A percentile compares a stretch with the other conserved stretches of the same genome.
Evolutionary conservation across 92 coral and sea anemone genomes (phyloP).

Genomic region (Siderastrea siderea): DNA sequence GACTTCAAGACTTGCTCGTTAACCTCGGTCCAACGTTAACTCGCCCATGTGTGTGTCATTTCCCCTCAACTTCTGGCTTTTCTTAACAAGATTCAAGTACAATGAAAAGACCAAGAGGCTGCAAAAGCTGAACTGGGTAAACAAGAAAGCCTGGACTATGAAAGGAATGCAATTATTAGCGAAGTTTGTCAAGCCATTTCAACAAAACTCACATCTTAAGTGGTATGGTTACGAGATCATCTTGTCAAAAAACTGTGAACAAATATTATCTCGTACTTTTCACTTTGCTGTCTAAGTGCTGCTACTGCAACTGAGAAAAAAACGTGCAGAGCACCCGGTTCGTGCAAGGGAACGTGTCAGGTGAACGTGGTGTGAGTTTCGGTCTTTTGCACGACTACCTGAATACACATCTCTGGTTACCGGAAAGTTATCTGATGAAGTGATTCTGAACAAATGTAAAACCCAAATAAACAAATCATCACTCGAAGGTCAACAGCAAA

Average conservation of each 20-base stretch:
- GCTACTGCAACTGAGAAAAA: too few species aligned
- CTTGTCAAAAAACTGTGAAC: background rate
- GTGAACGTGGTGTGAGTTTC: background rate
- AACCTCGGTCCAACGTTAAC: too few species aligned
- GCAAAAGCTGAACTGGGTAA: background rate
- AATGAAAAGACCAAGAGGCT: background rate
- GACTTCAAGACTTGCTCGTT: too few species aligned
- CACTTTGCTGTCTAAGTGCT: background rate
- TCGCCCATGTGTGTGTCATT: background rate
- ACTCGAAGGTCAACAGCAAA: background rate
- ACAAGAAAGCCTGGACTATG: background rate
- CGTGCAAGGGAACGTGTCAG: background rate
- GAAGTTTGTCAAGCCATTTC: background rate
- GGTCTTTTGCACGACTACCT: background rate
- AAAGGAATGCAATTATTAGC: background rate
- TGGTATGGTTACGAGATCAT: slow-evolving; percentile 3
- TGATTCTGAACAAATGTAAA: background rate
- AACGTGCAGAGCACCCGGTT: background rate
- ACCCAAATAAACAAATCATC: background rate
- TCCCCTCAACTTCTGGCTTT: too few species aligned
- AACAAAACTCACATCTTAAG: background rate
- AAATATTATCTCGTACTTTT: background rate
- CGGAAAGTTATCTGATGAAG: background rate
- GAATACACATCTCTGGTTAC: background rate
- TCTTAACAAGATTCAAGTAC: too few species aligned